Evolutionary conservation across 1,140 invertebrate genomes (phyloP), one percentile per base, ranked within the genome.

Genomic region (Aphelenchoides besseyi): DNA sequence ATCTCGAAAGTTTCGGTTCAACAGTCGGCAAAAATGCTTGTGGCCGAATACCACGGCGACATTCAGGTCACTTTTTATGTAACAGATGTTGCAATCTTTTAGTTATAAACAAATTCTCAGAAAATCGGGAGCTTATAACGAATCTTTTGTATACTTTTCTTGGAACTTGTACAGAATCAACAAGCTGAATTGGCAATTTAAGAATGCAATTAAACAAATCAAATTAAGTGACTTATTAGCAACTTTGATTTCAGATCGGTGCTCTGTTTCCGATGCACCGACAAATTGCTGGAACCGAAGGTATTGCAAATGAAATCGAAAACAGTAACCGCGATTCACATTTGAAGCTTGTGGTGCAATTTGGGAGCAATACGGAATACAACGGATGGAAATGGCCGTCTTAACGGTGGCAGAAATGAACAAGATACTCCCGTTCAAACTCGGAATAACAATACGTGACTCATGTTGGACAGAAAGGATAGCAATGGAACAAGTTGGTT

Each of bases 391-490:
- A 86, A 89, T 89, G 1, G 89, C 91, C 61, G 85, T 89, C 63
- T 74, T 85, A 68, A 87, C 88, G 0, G 83, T 90, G n/a, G 87
- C 89, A 70, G 78, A 86, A 67, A 88, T 89, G 62, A 90, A 89
- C 82, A 71, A 33, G 79, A 87, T 73, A 52, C 88, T 69, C 77
- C 89, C 64, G 86, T 88, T 92, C 54, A 89, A 86, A 1, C 85
- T 92, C 12, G 91, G 91, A 3, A 88, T 91, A 67, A 91, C 91
- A 81, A 91, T 91, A 41, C 85, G 91, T 23, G 91, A 92, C 82
- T 90, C 90, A 3, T 92, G 91, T 83, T 92, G 91, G 91, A 90
- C 90, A 74, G 88, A 86, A 82, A 89, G 90, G 1, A 90, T 91
- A 12, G 90, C 91, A 18, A 86, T 92, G 41, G 91, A 91, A 83